Percentiles rank a stretch among this genome's conserved stretches.
These are phyloP conservation scores for Bolborhynchus lineola DNA, from an alignment of 2,113 vertebrate species.

Conservation along the genomic window DNA sequence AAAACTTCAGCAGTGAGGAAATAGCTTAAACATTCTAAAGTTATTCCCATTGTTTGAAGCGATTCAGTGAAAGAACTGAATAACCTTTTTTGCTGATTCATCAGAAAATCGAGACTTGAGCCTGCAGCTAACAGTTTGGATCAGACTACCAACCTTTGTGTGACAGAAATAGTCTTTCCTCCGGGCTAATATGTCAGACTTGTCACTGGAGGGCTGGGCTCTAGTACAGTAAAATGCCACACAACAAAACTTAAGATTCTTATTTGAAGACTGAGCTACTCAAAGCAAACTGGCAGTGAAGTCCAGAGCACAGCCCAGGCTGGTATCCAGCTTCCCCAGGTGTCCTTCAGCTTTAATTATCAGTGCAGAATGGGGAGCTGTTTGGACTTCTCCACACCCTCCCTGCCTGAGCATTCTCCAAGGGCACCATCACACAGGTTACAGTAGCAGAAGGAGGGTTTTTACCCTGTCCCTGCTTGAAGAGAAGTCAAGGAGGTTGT, in stretches of 20 bases:
- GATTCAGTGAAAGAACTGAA: not conserved
- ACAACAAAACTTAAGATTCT: no score
- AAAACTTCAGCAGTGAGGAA: not conserved
- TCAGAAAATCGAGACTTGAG: not conserved
- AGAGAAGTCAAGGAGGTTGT: not conserved
- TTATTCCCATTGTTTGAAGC: not conserved
- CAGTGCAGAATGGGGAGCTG: not conserved
- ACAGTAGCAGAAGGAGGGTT: not conserved
- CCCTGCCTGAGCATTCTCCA: not conserved
- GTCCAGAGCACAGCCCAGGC: not conserved
- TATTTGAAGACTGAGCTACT: not conserved
- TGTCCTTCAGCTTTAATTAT: not conserved
- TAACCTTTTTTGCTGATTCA: not conserved
- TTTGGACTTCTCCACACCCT: not conserved
- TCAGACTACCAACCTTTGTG: not conserved
- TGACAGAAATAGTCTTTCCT: not conserved
- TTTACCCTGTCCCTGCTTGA: not conserved
- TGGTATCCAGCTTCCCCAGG: not conserved
- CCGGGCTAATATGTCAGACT: rapidly evolving
- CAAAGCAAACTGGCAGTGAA: not conserved
- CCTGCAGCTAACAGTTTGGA: not conserved
- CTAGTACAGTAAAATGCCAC: not conserved
- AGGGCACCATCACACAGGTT: not conserved
- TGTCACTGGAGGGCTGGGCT: not conserved
- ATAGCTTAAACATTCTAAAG: not conserved